Conservation (phyloP, 2,113 vertebrate genomes). For the Monarcha castaneiventris region DNA sequence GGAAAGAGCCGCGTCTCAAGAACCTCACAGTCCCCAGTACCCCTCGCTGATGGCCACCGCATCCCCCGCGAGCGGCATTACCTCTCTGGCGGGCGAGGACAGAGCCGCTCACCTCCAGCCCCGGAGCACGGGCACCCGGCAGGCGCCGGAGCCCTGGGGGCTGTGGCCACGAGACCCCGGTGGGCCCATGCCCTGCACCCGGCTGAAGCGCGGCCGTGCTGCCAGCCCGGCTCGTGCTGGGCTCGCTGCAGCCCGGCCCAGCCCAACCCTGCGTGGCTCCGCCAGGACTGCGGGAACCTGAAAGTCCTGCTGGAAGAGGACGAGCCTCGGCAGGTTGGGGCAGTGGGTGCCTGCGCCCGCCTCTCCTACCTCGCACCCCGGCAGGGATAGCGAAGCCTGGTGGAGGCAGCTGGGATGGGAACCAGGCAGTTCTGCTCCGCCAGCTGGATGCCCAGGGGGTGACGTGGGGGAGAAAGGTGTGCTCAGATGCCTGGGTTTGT, state of each 20-base stretch:
- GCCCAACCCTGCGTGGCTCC: background rate
- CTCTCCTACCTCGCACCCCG: background rate
- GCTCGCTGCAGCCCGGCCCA: background rate
- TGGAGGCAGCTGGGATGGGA: background rate
- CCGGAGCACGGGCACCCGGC: background rate
- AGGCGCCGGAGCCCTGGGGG: fast-evolving
- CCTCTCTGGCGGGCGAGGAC: background rate
- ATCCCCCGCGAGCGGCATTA: background rate
- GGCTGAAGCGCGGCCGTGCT: fast-evolving
- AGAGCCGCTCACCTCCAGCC: background rate
- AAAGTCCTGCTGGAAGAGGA: constrained; percentile 40
- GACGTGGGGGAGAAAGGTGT: fast-evolving
- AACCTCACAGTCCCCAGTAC: background rate
- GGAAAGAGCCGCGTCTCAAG: background rate
- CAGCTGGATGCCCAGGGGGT: fast-evolving
- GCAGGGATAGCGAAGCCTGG: background rate
- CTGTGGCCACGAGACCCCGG: fast-evolving
- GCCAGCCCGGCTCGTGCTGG: background rate
- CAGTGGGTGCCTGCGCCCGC: background rate
- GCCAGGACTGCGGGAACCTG: constrained; percentile 19
- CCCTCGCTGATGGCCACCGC: background rate
- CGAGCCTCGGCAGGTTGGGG: constrained; percentile 47
- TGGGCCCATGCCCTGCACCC: background rate
- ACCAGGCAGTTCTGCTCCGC: background rate
- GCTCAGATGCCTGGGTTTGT: fast-evolving